Evolutionary conservation across 1,140 invertebrate species (phyloP).

Genomic region (Drosophila arizonae): DNA sequence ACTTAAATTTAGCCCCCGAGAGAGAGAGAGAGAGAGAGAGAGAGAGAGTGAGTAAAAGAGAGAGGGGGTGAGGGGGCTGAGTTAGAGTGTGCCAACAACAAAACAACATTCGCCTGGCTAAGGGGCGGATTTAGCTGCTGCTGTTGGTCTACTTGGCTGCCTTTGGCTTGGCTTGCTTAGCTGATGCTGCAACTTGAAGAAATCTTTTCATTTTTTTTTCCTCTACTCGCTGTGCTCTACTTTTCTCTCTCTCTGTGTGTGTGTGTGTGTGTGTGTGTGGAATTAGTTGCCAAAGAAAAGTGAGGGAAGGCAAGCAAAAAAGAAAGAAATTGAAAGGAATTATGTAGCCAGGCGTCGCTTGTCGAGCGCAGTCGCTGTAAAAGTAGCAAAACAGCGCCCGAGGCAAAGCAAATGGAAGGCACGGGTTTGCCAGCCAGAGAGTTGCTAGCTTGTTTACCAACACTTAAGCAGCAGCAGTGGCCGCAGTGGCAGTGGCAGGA

Average conservation of each 20-base stretch:
- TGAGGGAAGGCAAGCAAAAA: conserved; percentile 39
- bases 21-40: neutral
- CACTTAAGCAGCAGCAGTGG: conserved; percentile 51
- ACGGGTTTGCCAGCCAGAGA: conserved; percentile 29
- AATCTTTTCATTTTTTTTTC: conserved; percentile 37
- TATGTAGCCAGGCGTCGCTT: conserved; percentile 48
- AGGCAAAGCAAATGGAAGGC: conserved; percentile 27
- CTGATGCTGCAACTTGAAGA: conserved; percentile 51
- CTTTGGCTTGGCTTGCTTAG: conserved; percentile 23
- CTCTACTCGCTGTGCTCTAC: conserved; percentile 16
- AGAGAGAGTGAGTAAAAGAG: neutral
- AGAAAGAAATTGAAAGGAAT: conserved; percentile 63
- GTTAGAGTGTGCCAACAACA: conserved; percentile 18
- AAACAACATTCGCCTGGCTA: conserved; percentile 4
- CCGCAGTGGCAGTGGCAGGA: neutral
- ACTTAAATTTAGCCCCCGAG: conserved; percentile 74
- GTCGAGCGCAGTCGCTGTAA: conserved; percentile 73
- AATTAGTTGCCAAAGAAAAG: conserved; percentile 73
- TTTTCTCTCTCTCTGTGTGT: conserved; percentile 7
- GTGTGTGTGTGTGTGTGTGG: conserved; percentile 43
- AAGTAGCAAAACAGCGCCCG: conserved; percentile 69
- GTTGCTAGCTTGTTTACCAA: conserved; percentile 74
- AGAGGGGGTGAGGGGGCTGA: no score
- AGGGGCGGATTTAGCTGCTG: neutral
- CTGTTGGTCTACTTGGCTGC: conserved; percentile 31